Conservation (phyloP, 1,140 invertebrate species). For the Ceratina australensis region DNA sequence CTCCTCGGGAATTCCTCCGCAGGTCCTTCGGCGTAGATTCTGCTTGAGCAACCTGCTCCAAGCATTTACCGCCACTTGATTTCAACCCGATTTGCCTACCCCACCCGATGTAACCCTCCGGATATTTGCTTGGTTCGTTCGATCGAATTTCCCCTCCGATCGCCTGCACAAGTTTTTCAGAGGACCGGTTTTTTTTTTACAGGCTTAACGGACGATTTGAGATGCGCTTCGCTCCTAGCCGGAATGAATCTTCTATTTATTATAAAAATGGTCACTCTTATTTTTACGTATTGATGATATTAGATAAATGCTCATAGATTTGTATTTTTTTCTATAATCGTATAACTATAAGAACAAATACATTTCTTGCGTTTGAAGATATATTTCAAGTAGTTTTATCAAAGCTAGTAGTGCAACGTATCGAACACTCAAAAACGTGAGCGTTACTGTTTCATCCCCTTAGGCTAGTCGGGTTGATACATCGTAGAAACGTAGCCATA, state of each 20-base stretch:
- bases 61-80: constrained; percentile 75
- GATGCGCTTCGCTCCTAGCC: no score
- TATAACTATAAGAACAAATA: no score
- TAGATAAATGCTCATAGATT: no score
- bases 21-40: constrained; percentile 44
- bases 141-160: constrained; percentile 63
- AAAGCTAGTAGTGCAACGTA: constrained; percentile 37
- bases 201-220: not conserved
- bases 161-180: not conserved
- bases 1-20: constrained; percentile 13
- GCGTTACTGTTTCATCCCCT: constrained; percentile 50
- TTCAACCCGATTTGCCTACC: constrained; percentile 71
- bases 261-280: no score
- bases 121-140: constrained; percentile 73
- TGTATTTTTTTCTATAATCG: no score
- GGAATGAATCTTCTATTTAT: no score
- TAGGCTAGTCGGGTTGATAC: constrained; percentile 43
- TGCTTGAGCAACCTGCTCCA: constrained; percentile 56
- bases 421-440: constrained; percentile 8
- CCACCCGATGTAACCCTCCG: constrained; percentile 58
- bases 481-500: constrained; percentile 59
- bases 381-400: constrained; percentile 26
- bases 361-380: not conserved
- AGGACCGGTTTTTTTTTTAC: not conserved
- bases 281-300: no score